These are phyloP conservation scores for Sorex fumeus DNA, from an alignment of 2,113 vertebrate genomes.

Conservation along the genomic window DNA sequence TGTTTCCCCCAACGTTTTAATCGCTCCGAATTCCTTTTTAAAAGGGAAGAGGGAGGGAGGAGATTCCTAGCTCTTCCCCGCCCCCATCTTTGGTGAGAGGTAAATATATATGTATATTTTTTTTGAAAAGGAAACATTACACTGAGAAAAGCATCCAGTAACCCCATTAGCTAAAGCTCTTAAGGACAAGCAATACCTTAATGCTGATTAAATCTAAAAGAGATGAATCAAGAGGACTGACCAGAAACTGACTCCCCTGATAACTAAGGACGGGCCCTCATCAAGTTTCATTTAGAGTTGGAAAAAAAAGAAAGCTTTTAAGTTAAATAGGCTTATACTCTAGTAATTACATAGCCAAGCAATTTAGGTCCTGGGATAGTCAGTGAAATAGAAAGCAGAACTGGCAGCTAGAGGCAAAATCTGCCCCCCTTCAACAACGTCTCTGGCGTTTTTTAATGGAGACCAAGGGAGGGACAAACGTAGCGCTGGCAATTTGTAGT, in stretches of 20 bases:
- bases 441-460: constrained; percentile 91
- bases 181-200: constrained; percentile 98
- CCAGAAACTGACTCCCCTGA: constrained; percentile 97
- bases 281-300: constrained; percentile 97
- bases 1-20: constrained; percentile 88
- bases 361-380: constrained; percentile 94
- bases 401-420: constrained; percentile 92
- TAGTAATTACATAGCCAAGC: constrained; percentile 97
- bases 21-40: constrained; percentile 90
- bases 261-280: constrained; percentile 96
- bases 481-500: constrained; percentile 90
- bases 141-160: constrained; percentile 96
- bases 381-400: constrained; percentile 93
- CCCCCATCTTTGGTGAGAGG: constrained; percentile 94
- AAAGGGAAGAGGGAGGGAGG: constrained; percentile 84
- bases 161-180: constrained; percentile 98
- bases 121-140: constrained; percentile 89
- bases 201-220: constrained; percentile 99
- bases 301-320: constrained; percentile 91
- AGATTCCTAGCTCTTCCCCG: constrained; percentile 90
- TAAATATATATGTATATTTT: constrained; percentile 91
- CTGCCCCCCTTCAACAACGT: constrained; percentile 87
- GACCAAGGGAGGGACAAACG: constrained; percentile 89
- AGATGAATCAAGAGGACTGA: constrained; percentile 96
- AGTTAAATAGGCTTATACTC: constrained; percentile 96